These are phyloP conservation scores for Dione vanillae DNA, from an alignment of 2,888 invertebrate genomes.

Conservation along the genomic window DNA sequence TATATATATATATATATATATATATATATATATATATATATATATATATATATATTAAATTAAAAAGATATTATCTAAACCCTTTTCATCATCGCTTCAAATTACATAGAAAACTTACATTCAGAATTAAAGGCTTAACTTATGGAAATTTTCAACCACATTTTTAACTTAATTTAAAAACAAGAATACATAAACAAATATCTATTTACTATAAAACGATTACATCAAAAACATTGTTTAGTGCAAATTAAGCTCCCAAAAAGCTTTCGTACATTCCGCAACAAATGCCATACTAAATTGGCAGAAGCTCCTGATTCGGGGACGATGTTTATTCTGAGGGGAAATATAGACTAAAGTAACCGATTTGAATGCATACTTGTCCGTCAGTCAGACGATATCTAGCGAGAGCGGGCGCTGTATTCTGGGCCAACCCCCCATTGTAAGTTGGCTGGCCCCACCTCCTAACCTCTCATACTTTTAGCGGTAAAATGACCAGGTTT, in stretches of 20 bases:
- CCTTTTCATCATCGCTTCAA: too few relatives aligned
- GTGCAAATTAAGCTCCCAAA: constrained; percentile 82
- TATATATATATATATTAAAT: too few relatives aligned
- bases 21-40: too few relatives aligned
- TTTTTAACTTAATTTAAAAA: neutral
- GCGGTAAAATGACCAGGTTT: constrained; percentile 22
- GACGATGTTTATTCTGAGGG: constrained; percentile 75
- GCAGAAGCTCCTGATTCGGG: constrained; percentile 69
- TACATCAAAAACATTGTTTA: constrained; percentile 76
- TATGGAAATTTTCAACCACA: neutral
- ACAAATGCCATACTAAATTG: constrained; percentile 82
- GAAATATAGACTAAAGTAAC: constrained; percentile 85
- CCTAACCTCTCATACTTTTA: constrained; percentile 10
- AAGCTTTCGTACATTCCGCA: constrained; percentile 80
- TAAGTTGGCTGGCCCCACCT: constrained; percentile 52
- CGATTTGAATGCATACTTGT: constrained; percentile 90
- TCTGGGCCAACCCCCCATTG: constrained; percentile 64
- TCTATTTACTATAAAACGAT: constrained; percentile 41
- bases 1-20: too few relatives aligned
- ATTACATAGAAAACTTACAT: too few relatives aligned
- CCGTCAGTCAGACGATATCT: constrained; percentile 88
- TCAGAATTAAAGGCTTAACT: too few relatives aligned
- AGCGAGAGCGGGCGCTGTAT: constrained; percentile 69
- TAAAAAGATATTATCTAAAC: too few relatives aligned
- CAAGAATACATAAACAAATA: neutral